Conservation (phyloP, 2,113 vertebrate genomes). For the Nycticryphes semicollaris region DNA sequence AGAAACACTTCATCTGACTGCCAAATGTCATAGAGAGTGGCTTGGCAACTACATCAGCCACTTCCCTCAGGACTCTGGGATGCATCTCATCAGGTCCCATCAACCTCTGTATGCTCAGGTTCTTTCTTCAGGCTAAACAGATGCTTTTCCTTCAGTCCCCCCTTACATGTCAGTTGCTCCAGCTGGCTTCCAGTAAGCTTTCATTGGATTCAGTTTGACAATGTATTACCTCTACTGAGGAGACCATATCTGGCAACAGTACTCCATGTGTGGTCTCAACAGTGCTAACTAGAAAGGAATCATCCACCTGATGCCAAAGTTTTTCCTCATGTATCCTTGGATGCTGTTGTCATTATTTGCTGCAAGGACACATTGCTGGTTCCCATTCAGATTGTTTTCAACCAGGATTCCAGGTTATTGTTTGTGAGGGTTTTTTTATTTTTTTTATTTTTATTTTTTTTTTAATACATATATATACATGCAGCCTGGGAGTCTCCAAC, state of each 20-base stretch:
- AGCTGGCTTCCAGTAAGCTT: neutral
- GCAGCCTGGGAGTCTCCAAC: neutral
- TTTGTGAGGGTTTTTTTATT: too few species aligned
- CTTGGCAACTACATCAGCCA: neutral
- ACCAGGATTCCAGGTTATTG: neutral
- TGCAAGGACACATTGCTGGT: neutral
- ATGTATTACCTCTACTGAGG: neutral
- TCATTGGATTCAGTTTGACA: accelerated
- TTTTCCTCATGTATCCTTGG: neutral
- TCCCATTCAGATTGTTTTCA: neutral
- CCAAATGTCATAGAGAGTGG: neutral
- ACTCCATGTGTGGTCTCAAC: neutral
- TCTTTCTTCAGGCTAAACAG: neutral
- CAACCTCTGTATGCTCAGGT: neutral
- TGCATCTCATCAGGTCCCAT: neutral
- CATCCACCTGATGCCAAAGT: neutral
- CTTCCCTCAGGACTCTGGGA: neutral
- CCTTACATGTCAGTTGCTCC: neutral
- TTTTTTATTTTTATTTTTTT: too few species aligned
- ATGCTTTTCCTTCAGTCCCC: neutral
- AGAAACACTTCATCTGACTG: neutral
- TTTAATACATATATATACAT: neutral
- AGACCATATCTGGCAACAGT: neutral
- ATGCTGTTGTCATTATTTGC: neutral
- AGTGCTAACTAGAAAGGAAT: neutral